Base-by-base conservation (phyloP, 2,888 invertebrate species). In the Chloroclysta siterata region DNA sequence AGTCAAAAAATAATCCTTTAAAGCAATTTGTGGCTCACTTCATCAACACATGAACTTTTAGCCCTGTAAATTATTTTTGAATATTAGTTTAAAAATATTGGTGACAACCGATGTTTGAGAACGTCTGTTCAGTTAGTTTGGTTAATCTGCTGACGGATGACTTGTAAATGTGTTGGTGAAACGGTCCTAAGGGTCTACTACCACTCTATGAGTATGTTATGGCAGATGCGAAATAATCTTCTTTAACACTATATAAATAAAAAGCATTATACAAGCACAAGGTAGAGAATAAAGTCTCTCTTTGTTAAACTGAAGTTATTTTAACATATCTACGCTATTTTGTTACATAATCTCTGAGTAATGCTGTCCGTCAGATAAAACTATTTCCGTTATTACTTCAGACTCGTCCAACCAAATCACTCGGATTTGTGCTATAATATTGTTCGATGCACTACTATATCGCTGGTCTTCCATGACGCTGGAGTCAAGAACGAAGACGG, bases 1-100 rank as follows among this genome's bases (percentile, higher is more conserved):
- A 91, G 91, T 91, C 91, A 91, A 89, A 85, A 84, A 83, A 80
- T 87, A 83, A 85, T 83, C 82, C 10, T 82, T 84, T 82, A 83
- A 83, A 80, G 76, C 74, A 76, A 78, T 79, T 77, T 75, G 75
- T 81, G 63, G 63, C n/a, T 29, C 7, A 8, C 15, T 56, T 56
- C 47, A 56, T 41, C 41, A 47, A 52, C 51, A 50, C 44, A 13
- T 39, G 36, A 47, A 54, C 44, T 46, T 14, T 1, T 28, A 44
- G 33, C 33, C 11, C 36, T 10, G 33, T 36, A 8, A 36, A 36
- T 7, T 8, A 36, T n/a, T 36, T 13, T 17, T 10, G n/a, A n/a
- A n/a, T n/a, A n/a, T n/a, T n/a, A n/a, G n/a, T 22, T 22, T 8
- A 39, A 39, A 1, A 39, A 39, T 39, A 39, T 39, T 0, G 36